phyloP scores from a whole-genome alignment of 2,888 invertebrate genomes.

The Tubiluchus corallicola region DNA sequence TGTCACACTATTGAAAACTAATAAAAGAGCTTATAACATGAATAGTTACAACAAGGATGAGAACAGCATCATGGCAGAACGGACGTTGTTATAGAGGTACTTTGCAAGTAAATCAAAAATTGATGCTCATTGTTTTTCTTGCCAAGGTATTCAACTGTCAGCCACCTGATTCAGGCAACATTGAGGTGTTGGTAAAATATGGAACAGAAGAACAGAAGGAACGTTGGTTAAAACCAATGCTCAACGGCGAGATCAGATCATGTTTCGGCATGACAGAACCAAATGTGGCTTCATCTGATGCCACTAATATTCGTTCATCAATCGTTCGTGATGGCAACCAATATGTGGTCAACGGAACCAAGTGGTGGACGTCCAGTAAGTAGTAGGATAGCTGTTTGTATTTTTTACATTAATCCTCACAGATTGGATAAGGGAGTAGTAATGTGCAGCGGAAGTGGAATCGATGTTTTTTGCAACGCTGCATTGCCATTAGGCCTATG shows the following conservation, averaged over 20 bases:
- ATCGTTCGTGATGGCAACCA: constrained; percentile 27
- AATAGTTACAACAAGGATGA: too few species aligned
- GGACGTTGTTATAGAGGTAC: too few species aligned
- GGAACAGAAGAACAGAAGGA: constrained; percentile 29
- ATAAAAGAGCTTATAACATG: too few species aligned
- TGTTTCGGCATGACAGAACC: constrained; percentile 33
- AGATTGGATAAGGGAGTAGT: too few species aligned
- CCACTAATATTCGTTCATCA: constrained; percentile 32
- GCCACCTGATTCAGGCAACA: constrained; percentile 34
- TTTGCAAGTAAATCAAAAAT: background rate
- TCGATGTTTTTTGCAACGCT: too few species aligned
- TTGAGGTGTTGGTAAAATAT: constrained; percentile 32
- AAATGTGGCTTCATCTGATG: constrained; percentile 30
- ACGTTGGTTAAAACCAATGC: constrained; percentile 26
- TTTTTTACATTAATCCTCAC: too few species aligned
- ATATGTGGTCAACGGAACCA: constrained; percentile 31
- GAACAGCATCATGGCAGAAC: too few species aligned
- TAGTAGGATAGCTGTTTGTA: too few species aligned
- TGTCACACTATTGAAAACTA: too few species aligned
- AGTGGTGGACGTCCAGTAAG: constrained; percentile 32
- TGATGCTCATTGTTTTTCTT: background rate
- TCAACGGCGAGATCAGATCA: constrained; percentile 28
- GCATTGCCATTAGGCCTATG: too few species aligned
- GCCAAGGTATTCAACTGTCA: constrained; percentile 31
- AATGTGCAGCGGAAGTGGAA: too few species aligned